A percentile compares a stretch with the other conserved stretches of the same genome.
These are phyloP conservation scores for Onychomys leucogaster DNA, from an alignment of 2,797 vertebrate genomes.

Conservation along the genomic window DNA sequence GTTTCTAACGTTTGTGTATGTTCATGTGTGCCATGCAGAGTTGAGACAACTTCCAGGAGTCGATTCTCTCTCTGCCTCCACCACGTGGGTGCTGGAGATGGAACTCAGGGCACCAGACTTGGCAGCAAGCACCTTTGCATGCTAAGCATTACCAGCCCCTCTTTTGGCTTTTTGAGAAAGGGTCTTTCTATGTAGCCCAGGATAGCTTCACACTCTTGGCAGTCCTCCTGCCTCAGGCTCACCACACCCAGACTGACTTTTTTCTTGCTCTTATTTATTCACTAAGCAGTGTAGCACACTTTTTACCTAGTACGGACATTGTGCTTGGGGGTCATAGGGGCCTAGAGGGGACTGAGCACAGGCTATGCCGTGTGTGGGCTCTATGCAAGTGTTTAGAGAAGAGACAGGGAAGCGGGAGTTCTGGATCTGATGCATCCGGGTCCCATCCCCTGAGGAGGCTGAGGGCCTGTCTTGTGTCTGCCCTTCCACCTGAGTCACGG, in stretches of 20 bases:
- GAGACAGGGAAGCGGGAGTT: too few species aligned
- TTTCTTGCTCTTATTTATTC: not conserved
- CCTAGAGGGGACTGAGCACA: not conserved
- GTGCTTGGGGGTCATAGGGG: not conserved
- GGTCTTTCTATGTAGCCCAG: not conserved
- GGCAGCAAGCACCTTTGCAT: not conserved
- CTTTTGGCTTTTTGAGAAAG: not conserved
- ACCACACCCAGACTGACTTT: not conserved
- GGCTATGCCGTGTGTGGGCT: not conserved
- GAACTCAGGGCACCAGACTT: not conserved
- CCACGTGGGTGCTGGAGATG: not conserved
- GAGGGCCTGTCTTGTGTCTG: not conserved
- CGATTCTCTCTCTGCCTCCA: not conserved
- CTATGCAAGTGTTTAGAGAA: not conserved
- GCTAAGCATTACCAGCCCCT: too few species aligned
- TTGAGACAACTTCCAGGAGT: not conserved
- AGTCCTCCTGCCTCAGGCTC: not conserved
- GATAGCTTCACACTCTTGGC: not conserved
- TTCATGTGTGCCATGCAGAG: not conserved
- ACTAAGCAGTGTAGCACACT: not conserved
- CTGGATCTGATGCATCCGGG: not conserved
- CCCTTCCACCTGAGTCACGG: rapidly evolving
- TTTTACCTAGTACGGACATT: not conserved
- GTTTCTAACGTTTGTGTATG: not conserved
- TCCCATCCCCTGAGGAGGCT: too few species aligned